A percentile compares a stretch with the other conserved stretches of the same genome.
Conservation (phyloP, 1,140 invertebrate species). For the Penaeus chinensis region DNA sequence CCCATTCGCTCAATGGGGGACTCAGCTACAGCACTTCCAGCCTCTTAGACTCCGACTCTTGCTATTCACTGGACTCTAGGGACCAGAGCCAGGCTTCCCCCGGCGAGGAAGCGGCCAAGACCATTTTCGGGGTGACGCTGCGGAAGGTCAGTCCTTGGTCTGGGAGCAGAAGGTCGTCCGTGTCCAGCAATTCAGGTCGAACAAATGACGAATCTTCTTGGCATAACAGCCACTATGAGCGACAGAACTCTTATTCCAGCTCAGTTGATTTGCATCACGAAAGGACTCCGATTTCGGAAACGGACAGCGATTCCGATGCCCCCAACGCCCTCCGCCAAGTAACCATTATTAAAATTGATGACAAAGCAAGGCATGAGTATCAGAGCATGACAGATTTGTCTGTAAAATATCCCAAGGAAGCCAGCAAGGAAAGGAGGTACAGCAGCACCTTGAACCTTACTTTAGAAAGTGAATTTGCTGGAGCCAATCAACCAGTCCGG, state of each 20-base stretch:
- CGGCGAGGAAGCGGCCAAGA: background rate
- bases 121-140: slow-evolving; percentile 50
- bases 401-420: background rate
- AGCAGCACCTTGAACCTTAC: background rate
- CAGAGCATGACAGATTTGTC: background rate
- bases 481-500: too few species aligned
- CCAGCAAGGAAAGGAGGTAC: background rate
- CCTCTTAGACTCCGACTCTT: slow-evolving; percentile 53
- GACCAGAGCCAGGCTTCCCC: background rate
- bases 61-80: slow-evolving; percentile 31
- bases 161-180: slow-evolving; percentile 20
- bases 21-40: slow-evolving; percentile 44
- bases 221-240: background rate
- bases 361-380: background rate
- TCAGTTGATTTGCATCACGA: background rate
- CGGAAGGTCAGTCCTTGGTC: slow-evolving; percentile 6
- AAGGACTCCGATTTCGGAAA: background rate
- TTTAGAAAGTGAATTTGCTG: background rate
- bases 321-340: slow-evolving; percentile 29
- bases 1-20: slow-evolving; percentile 35
- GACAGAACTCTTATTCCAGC: slow-evolving; percentile 22
- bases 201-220: background rate
- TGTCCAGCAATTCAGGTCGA: background rate
- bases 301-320: slow-evolving; percentile 32
- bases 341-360: slow-evolving; percentile 24